Evolutionary conservation across 2,888 invertebrate genomes (phyloP), one percentile per base, ranked within the genome.

Genomic region (Pheosia gnoma): DNA sequence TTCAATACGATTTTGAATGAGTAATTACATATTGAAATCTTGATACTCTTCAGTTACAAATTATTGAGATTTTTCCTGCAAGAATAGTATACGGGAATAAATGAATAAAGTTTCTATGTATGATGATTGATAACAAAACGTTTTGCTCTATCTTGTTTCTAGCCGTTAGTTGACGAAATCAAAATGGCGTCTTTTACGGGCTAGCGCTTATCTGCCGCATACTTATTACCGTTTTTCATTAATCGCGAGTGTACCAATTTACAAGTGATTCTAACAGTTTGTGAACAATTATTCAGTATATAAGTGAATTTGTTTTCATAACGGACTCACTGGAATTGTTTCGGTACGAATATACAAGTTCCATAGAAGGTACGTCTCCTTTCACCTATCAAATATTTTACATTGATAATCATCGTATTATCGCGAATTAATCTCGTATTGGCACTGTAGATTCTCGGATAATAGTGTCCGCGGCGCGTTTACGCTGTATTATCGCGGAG

Each of bases 171-270:
- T 90, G 93, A 93, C 92, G 93, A 93, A 91, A 93, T 93, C 93
- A 93, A 93, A 93, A 93, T 93, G 93, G 93, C 93, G 91, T 90
- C 89, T 88, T 88, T 89, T 87, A 87, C 86, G 85, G 86, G 83
- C 83, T 91, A 90, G 89, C 86, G 87, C 87, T 84, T 88, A 89
- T 90, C 88, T 83, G 89, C 91, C 90, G 91, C 86, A 87, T 85
- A 87, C 83, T 83, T 81, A 76, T 78, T 78, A 79, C 79, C 76
- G 82, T 85, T 86, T 25, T 84, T 79, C 70, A 75, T 77, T 77
- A 78, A 80, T 81, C 80, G 82, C 80, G 85, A 76, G 84, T 84
- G 86, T 78, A 80, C 77, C 78, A 81, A 83, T 83, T 84, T 83
- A 78, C 74, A 80, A 83, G 88, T 88, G 87, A 71, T 85, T 82